A percentile compares a stretch with the other conserved stretches of the same genome.
These are phyloP conservation scores for Enteromius viviparus DNA, from an alignment of 2,797 vertebrate species.

Conservation along the genomic window DNA sequence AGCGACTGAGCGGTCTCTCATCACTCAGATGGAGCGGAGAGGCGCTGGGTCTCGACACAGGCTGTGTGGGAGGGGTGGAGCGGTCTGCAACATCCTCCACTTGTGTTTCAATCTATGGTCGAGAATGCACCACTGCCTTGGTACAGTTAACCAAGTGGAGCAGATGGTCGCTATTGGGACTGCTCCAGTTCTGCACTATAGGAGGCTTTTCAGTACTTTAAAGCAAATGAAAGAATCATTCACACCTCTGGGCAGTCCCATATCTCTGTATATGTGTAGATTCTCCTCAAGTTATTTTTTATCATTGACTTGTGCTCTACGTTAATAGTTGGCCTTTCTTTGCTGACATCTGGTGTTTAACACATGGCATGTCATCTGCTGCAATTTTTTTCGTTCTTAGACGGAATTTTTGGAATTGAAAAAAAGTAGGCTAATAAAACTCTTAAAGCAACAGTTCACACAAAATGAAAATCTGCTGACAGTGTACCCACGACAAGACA, in stretches of 20 bases:
- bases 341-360: constrained; percentile 68
- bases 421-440: not conserved
- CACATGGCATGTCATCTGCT: not conserved
- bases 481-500: not conserved
- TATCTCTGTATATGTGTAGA: not conserved
- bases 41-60: constrained; percentile 28
- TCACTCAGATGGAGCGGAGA: constrained; percentile 37
- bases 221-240: not conserved
- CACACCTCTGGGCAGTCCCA: not conserved
- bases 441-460: not conserved
- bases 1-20: constrained; percentile 9
- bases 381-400: not conserved
- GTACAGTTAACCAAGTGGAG: constrained; percentile 29
- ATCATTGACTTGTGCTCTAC: not conserved
- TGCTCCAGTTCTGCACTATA: not conserved
- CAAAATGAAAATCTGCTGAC: not conserved
- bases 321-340: not conserved
- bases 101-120: constrained; percentile 34
- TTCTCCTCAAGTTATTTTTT: not conserved
- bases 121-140: constrained; percentile 25
- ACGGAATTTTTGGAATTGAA: not conserved
- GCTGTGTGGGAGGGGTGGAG: constrained; percentile 58
- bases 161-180: constrained; percentile 1
- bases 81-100: constrained; percentile 51
- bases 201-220: not conserved